phyloP scores from a whole-genome alignment of 2,888 invertebrate genomes.

The Neoscelio sp. region DNA sequence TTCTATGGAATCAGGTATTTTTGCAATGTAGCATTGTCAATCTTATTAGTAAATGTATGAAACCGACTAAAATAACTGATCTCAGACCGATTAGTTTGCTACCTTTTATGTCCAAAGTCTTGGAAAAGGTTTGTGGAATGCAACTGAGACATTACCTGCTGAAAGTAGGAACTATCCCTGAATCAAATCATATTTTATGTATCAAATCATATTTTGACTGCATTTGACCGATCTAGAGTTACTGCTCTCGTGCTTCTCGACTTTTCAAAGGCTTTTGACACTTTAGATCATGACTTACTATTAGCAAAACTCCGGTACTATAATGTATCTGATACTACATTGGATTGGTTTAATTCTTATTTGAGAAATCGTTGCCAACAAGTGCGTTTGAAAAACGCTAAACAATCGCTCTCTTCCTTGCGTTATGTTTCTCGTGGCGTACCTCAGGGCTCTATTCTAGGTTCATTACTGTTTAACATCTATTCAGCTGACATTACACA shows the following conservation, averaged over 20 bases:
- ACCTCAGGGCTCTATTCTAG: too few relatives aligned
- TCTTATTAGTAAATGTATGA: neutral
- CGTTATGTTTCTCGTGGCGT: too few relatives aligned
- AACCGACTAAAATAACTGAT: neutral
- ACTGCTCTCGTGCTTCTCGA: neutral
- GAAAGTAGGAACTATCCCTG: neutral
- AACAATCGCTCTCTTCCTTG: too few relatives aligned
- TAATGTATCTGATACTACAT: neutral
- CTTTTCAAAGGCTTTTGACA: constrained; percentile 3
- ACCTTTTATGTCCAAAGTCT: neutral
- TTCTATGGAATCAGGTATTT: neutral
- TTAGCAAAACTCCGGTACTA: neutral
- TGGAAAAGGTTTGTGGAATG: neutral
- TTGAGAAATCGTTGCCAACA: neutral
- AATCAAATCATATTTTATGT: neutral
- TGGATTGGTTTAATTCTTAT: neutral
- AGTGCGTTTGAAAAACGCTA: too few relatives aligned
- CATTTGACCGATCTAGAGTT: neutral
- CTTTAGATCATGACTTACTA: neutral
- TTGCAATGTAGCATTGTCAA: neutral
- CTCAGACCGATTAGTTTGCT: neutral
- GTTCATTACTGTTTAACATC: too few relatives aligned
- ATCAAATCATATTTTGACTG: neutral
- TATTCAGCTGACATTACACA: too few relatives aligned
- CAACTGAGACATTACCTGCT: neutral